Evolutionary conservation across 1,140 invertebrate genomes (phyloP).

Genomic region (Popillia japonica): DNA sequence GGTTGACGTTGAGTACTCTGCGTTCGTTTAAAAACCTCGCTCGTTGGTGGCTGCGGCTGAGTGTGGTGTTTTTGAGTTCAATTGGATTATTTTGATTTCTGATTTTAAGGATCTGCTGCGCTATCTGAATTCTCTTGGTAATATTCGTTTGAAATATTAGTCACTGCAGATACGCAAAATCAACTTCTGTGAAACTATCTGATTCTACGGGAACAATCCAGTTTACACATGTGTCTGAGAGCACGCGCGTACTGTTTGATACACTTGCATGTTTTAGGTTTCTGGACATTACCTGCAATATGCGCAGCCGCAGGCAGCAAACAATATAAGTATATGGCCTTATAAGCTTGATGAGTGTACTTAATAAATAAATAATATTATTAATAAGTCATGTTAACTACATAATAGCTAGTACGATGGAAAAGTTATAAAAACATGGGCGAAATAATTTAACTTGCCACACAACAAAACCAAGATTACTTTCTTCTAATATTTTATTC

Average conservation of each 20-base stretch:
- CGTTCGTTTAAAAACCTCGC: neutral
- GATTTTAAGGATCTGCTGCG: neutral
- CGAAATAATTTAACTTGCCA: neutral
- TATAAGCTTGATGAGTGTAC: neutral
- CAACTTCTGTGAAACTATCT: neutral
- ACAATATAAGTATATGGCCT: neutral
- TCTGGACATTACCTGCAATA: neutral
- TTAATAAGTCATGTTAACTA: neutral
- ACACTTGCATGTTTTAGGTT: neutral
- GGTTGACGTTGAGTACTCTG: neutral
- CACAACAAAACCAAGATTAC: neutral
- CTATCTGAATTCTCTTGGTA: no score
- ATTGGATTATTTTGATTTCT: neutral
- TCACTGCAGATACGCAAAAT: neutral
- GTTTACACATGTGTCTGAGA: neutral
- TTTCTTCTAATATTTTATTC: no score
- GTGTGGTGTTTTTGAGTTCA: neutral
- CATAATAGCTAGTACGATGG: neutral
- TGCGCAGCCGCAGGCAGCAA: neutral
- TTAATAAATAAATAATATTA: neutral
- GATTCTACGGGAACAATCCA: neutral
- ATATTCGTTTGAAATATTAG: no score
- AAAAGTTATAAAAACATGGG: neutral
- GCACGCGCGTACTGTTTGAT: neutral
- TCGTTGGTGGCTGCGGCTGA: neutral